Conservation (phyloP, 2,888 invertebrate genomes). For the Limnephilus auricula region DNA sequence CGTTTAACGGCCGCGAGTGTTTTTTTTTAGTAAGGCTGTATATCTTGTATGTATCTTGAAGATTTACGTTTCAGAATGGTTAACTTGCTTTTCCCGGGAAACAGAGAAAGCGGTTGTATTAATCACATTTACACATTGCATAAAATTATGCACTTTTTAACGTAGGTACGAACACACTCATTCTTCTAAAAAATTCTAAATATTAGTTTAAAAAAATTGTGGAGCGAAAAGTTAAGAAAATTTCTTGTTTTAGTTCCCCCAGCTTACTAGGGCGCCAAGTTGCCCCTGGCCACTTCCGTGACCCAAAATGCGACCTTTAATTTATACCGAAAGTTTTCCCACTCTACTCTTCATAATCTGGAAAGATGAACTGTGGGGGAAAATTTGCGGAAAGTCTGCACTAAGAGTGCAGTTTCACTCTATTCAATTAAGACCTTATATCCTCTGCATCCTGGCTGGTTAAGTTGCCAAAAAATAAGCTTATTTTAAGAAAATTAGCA, state of each 20-base stretch:
- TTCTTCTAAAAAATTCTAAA: too few species aligned
- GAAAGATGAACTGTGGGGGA: slow-evolving; percentile 12
- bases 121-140: too few species aligned
- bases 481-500: not conserved
- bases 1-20: too few species aligned
- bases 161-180: too few species aligned
- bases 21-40: too few species aligned
- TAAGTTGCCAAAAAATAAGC: not conserved
- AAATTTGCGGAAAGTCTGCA: slow-evolving; percentile 30
- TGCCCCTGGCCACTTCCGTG: not conserved
- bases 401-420: not conserved
- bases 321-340: slow-evolving; percentile 55
- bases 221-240: not conserved
- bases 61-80: too few species aligned
- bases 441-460: not conserved
- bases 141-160: too few species aligned
- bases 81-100: too few species aligned
- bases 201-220: too few species aligned
- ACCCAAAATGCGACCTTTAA: slow-evolving; percentile 30
- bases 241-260: not conserved
- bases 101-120: too few species aligned
- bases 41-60: too few species aligned
- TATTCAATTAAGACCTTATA: slow-evolving; percentile 22
- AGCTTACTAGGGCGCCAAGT: slow-evolving; percentile 9
- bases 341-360: slow-evolving; percentile 33